Evolutionary conservation across 2,113 vertebrate genomes (phyloP), one percentile per base, ranked within the genome.

Genomic region (Ochotona princeps): DNA sequence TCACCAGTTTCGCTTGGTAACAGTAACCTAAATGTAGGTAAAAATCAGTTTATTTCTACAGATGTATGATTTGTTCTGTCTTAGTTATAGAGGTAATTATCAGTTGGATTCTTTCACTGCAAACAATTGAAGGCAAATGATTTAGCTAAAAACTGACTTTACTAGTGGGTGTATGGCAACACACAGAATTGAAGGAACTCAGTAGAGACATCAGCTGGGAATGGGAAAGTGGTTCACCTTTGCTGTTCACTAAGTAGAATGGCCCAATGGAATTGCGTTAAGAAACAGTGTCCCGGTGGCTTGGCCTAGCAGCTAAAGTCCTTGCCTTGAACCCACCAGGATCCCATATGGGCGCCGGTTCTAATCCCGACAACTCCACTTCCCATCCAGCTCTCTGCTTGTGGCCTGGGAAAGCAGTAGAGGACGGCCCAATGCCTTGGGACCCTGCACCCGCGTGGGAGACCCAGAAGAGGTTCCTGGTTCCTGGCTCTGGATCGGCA

Each of bases 21-120:
- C 70, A 88, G 60, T 65, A 54, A 70, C 6, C 61, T 74, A 74
- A 76, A 74, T 84, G 21, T 88, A 66, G 44, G 21, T 78, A 78
- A 75, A 87, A 83, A 76, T 91, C 57, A 51, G 65, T 28, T 94
- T 25, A 32, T 38, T 21, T 44, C 13, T 18, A 23, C 74, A 47
- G 70, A 25, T 76, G 21, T 83, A 57, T 87, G 26, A 18, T 82
- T 7, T 82, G 3, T 38, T 74, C 28, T 69, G n/a, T n/a, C 92
- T 82, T 81, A 49, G 30, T 51, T 85, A 32, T 70, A 74, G 51
- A 79, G 84, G 69, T 84, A 72, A 88, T 73, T 49, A 89, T 74
- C 23, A 73, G 3, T 87, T 73, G 66, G 44, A 30, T 67, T 91
- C 44, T 92, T 89, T 60, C 28, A 67, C 26, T 92, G 47, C 47